Conservation (phyloP, 1,140 invertebrate genomes). For the Leptoteleia sp. region DNA sequence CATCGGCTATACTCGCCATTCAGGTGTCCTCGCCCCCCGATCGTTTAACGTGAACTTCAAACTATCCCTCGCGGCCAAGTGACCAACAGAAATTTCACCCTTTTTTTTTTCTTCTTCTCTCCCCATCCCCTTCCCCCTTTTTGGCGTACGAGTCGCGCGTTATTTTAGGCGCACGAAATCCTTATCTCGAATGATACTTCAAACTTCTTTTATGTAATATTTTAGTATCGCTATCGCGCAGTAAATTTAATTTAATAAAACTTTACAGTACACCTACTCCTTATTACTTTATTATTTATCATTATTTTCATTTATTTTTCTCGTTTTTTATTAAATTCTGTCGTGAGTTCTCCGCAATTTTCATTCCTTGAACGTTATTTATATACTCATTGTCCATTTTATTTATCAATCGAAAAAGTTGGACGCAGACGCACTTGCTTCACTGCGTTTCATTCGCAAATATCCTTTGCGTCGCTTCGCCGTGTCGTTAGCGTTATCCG, state of each 20-base stretch:
- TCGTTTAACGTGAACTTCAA: too few species aligned
- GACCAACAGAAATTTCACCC: too few species aligned
- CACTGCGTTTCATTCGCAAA: conserved; percentile 40
- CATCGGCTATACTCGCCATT: conserved; percentile 1
- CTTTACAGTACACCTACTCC: background rate
- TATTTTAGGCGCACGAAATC: conserved; percentile 15
- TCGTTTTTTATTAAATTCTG: conserved; percentile 24
- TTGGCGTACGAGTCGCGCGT: conserved; percentile 8
- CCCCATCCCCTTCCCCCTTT: too few species aligned
- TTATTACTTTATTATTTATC: too few species aligned
- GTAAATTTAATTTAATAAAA: conserved; percentile 17
- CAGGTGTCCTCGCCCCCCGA: conserved; percentile 11
- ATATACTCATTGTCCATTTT: conserved; percentile 13
- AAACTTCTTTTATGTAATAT: conserved; percentile 1
- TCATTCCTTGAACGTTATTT: too few species aligned
- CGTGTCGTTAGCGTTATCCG: conserved; percentile 53
- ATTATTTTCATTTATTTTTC: background rate
- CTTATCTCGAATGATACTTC: conserved; percentile 17
- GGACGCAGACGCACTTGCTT: too few species aligned
- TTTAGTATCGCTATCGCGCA: conserved; percentile 2
- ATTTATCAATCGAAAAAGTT: too few species aligned
- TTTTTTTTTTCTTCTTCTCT: too few species aligned
- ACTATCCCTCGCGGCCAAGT: too few species aligned
- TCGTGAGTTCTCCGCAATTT: too few species aligned
- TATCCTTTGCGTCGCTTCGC: conserved; percentile 39